Conservation (phyloP, 2,888 invertebrate genomes). For the Boloria euphrosyne region DNA sequence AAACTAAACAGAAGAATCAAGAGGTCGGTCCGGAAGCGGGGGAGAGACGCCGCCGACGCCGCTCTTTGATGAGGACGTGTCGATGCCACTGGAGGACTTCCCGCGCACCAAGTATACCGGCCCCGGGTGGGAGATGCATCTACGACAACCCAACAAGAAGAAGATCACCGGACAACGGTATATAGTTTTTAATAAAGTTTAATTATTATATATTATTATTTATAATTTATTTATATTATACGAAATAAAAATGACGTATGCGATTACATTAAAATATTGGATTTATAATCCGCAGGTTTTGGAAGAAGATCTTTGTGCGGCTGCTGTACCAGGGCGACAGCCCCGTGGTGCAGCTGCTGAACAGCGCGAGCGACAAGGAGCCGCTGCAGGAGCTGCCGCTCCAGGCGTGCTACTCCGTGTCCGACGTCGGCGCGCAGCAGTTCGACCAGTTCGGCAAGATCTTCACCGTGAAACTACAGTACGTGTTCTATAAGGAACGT, state of each 20-base stretch:
- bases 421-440: conserved; percentile 97
- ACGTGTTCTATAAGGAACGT: conserved; percentile 98
- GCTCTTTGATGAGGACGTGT: conserved; percentile 95
- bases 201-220: no score
- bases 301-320: conserved; percentile 97
- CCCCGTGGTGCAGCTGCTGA: conserved; percentile 92
- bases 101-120: conserved; percentile 89
- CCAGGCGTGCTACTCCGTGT: conserved; percentile 97
- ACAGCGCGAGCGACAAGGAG: conserved; percentile 91
- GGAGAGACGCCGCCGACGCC: conserved; percentile 90
- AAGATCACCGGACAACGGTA: conserved; percentile 94
- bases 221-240: no score
- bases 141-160: conserved; percentile 97
- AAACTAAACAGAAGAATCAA: conserved; percentile 31
- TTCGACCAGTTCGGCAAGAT: conserved; percentile 99
- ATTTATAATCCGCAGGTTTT: conserved; percentile 84
- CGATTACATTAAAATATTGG: no score
- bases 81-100: conserved; percentile 95
- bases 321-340: conserved; percentile 90
- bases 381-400: conserved; percentile 97
- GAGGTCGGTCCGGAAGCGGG: conserved; percentile 47
- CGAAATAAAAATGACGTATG: no score
- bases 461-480: conserved; percentile 98
- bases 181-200: no score
- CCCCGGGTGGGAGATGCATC: conserved; percentile 97